phyloP scores from a whole-genome alignment of 2,797 vertebrate genomes.

The Dendrocincla fuliginosa region DNA sequence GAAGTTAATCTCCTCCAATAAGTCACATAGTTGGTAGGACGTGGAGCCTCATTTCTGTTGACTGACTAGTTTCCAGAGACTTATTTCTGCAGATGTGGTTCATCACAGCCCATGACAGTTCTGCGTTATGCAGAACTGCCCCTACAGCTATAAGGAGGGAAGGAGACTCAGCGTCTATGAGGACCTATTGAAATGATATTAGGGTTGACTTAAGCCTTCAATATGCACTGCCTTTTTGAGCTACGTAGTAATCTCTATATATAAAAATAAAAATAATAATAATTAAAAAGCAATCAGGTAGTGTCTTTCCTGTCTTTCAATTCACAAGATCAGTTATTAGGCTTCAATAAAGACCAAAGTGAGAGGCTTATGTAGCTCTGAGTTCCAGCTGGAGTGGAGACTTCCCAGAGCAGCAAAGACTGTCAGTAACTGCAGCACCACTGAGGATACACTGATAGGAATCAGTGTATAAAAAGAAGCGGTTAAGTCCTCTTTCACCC shows the following conservation, averaged over 20 bases:
- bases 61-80: background rate
- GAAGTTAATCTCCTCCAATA: background rate
- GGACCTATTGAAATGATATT: background rate
- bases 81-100: accelerated
- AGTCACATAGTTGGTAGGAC: background rate
- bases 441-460: background rate
- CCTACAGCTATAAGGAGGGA: background rate
- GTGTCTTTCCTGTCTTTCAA: background rate
- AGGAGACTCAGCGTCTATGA: accelerated
- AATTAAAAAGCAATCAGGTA: background rate
- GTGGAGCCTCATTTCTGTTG: background rate
- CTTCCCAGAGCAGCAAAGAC: background rate
- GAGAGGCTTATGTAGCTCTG: background rate
- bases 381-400: background rate
- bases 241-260: background rate
- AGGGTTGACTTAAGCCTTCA: background rate
- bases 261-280: background rate
- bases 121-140: background rate
- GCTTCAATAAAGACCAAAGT: background rate
- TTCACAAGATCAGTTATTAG: background rate
- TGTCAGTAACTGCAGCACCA: background rate
- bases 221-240: background rate
- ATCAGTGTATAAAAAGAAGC: background rate
- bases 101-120: background rate
- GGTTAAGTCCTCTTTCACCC: background rate